Conservation (phyloP, 2,888 invertebrate species). For the Zaprionus obscuricornis region DNA sequence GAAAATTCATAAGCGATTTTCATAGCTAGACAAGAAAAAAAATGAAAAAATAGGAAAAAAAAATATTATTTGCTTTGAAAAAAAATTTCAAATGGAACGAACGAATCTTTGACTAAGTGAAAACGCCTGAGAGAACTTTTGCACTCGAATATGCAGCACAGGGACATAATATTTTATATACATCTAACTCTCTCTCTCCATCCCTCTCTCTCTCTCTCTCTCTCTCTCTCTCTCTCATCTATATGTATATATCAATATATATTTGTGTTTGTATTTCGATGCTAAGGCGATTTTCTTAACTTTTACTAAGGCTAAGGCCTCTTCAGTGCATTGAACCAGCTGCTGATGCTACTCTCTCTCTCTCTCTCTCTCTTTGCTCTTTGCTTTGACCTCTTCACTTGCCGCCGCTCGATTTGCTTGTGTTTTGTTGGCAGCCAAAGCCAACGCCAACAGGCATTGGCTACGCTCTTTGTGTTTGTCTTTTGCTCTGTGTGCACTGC, state of each 20-base stretch:
- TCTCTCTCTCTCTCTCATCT: no score
- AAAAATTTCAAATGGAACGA: neutral
- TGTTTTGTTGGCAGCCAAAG: conserved; percentile 62
- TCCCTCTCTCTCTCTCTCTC: no score
- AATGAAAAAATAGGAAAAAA: no score
- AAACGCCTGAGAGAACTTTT: conserved; percentile 63
- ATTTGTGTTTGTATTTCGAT: conserved; percentile 32
- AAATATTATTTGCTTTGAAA: conserved; percentile 31
- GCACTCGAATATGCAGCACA: conserved; percentile 50
- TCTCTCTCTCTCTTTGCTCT: conserved; percentile 1
- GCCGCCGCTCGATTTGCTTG: conserved; percentile 1
- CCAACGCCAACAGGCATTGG: conserved; percentile 46
- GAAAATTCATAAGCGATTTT: conserved; percentile 38
- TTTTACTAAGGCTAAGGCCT: conserved; percentile 47
- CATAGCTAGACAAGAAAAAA: conserved; percentile 16
- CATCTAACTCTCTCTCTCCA: neutral
- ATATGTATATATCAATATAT: conserved; percentile 4
- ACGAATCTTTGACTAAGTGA: conserved; percentile 32
- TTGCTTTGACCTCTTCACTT: conserved; percentile 19
- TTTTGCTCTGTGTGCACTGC: no score
- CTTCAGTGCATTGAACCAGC: conserved; percentile 70
- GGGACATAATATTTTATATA: conserved; percentile 53
- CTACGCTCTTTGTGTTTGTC: conserved; percentile 53
- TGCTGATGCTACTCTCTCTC: conserved; percentile 16
- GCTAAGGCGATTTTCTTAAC: conserved; percentile 65